Conservation (phyloP, 2,797 vertebrate genomes). For the Hyperoplus immaculatus region DNA sequence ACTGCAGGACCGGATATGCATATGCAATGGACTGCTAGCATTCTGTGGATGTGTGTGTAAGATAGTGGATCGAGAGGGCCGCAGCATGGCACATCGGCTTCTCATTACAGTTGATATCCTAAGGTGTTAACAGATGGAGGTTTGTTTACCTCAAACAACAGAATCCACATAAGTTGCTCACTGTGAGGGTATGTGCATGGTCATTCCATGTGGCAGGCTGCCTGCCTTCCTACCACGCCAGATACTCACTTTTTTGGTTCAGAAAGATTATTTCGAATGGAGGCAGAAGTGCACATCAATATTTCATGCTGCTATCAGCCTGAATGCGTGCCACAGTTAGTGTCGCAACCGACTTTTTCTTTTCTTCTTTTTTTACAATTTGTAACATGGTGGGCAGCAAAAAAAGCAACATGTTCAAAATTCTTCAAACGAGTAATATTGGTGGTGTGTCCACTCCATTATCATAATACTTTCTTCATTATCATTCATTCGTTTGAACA, state of each 20-base stretch:
- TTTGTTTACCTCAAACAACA: conserved; percentile 45
- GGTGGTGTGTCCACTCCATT: conserved; percentile 36
- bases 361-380: conserved; percentile 20
- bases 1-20: conserved; percentile 10
- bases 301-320: conserved; percentile 63
- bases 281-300: conserved; percentile 60
- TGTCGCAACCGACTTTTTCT: conserved; percentile 2
- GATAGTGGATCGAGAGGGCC: conserved; percentile 17
- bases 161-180: conserved; percentile 48
- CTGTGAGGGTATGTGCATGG: conserved; percentile 26
- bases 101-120: conserved; percentile 59
- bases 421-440: conserved; percentile 32
- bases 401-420: conserved; percentile 27
- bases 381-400: conserved; percentile 35
- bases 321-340: conserved; percentile 50
- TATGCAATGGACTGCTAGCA: conserved; percentile 10
- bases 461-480: conserved; percentile 44
- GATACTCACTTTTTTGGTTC: conserved; percentile 59
- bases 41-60: conserved; percentile 15
- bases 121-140: conserved; percentile 63
- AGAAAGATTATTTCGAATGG: conserved; percentile 38
- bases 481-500: conserved; percentile 9
- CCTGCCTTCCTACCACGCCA: conserved; percentile 41
- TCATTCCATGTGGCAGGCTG: conserved; percentile 49
- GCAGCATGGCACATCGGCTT: conserved; percentile 22